phyloP scores from a whole-genome alignment of 92 coral and sea anemone genomes.

The Phymanthus crucifer region DNA sequence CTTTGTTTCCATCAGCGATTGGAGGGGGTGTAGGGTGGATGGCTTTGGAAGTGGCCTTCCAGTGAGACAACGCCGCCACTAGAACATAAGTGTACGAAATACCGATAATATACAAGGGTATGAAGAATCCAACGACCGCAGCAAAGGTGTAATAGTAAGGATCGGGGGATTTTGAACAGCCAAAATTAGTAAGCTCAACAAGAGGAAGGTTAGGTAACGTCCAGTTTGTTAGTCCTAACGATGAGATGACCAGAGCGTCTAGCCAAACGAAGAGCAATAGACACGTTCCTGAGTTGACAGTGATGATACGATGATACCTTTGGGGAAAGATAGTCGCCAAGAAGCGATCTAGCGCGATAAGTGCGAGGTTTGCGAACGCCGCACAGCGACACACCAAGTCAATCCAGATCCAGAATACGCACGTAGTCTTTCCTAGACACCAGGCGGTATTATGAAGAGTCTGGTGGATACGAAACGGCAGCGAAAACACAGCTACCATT shows the following conservation, averaged over 20 bases:
- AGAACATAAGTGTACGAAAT: conserved; percentile 35
- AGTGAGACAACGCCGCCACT: conserved; percentile 12
- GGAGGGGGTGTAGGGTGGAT: conserved; percentile 31
- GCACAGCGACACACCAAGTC: conserved; percentile 58
- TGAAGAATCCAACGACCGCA: conserved; percentile 45
- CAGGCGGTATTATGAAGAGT: conserved; percentile 31
- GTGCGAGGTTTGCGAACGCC: conserved; percentile 53
- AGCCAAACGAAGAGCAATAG: conserved; percentile 39
- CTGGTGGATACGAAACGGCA: conserved; percentile 43
- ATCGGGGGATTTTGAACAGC: conserved; percentile 42
- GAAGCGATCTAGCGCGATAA: conserved; percentile 50
- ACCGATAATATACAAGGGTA: conserved; percentile 41
- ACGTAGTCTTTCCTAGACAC: conserved; percentile 24
- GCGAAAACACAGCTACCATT: conserved; percentile 41
- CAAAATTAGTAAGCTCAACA: conserved; percentile 35
- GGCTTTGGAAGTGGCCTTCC: conserved; percentile 35
- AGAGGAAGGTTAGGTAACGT: conserved; percentile 33
- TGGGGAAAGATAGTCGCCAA: conserved; percentile 52
- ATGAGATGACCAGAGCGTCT: conserved; percentile 40
- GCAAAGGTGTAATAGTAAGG: conserved; percentile 57
- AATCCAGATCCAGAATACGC: conserved; percentile 45
- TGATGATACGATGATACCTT: conserved; percentile 48
- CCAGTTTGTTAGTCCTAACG: conserved; percentile 50
- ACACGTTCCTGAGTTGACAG: conserved; percentile 18
- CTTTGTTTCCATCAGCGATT: conserved; percentile 34